A percentile compares a stretch with the other conserved stretches of the same genome.
These are phyloP conservation scores for silkworm (Bombyx mori) DNA, from an alignment of 1,140 invertebrate species.

Conservation along the genomic window ASM3026992v2 NC_085135.1:752501-753000, in stretches of 20 bases:
- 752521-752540: slow-evolving; percentile 4
- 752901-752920: no score
- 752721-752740: slow-evolving; percentile 1
- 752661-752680: slow-evolving; percentile 4
- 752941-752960: no score
- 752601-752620: slow-evolving; percentile 1
- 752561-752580: slow-evolving; percentile 1
- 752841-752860: neutral
- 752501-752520: slow-evolving; percentile 4
- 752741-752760: neutral
- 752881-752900: no score
- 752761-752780: neutral
- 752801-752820: neutral
- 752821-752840: neutral
- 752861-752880: neutral
- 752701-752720: neutral
- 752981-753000: no score
- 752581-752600: slow-evolving; percentile 2
- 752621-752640: slow-evolving; percentile 2
- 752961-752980: no score
- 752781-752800: neutral
- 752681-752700: slow-evolving; percentile 2
- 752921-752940: no score
- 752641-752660: slow-evolving; percentile 1
- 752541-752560: slow-evolving; percentile 4